Evolutionary conservation across 2,113 vertebrate genomes (phyloP).

Genomic region (Nerophis lumbriciformis): DNA sequence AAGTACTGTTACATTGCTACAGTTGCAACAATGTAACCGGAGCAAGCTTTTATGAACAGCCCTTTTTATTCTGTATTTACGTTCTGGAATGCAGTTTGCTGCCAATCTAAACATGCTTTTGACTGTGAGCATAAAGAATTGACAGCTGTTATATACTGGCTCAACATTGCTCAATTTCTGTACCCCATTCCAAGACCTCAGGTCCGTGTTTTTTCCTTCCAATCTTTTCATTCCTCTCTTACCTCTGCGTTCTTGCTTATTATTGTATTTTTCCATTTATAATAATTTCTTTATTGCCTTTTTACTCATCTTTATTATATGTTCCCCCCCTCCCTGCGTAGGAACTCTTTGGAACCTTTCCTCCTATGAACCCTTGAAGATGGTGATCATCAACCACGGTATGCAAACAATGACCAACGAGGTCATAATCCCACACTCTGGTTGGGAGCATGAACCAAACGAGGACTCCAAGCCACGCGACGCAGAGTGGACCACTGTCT

Average conservation of each 20-base stretch:
- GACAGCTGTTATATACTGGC: slow-evolving; percentile 11
- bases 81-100: slow-evolving; percentile 1
- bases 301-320: background rate
- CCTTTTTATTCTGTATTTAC: background rate
- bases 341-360: slow-evolving; percentile 97
- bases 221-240: background rate
- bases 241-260: background rate
- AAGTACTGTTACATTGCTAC: slow-evolving; percentile 1
- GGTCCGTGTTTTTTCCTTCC: background rate
- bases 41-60: background rate
- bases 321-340: slow-evolving; percentile 38
- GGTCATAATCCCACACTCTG: slow-evolving; percentile 94
- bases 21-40: background rate
- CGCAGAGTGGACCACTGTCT: slow-evolving; percentile 94
- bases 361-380: slow-evolving; percentile 96
- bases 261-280: background rate
- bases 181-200: background rate
- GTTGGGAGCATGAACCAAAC: slow-evolving; percentile 95
- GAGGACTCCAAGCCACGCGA: slow-evolving; percentile 96
- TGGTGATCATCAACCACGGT: slow-evolving; percentile 97
- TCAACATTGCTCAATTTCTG: slow-evolving; percentile 1
- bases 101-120: slow-evolving; percentile 13
- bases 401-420: slow-evolving; percentile 95
- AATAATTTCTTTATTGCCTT: background rate
- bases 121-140: background rate